These are phyloP conservation scores for Ptiloglossa arizonensis DNA, from an alignment of 1,140 invertebrate genomes.

Conservation along the genomic window DNA sequence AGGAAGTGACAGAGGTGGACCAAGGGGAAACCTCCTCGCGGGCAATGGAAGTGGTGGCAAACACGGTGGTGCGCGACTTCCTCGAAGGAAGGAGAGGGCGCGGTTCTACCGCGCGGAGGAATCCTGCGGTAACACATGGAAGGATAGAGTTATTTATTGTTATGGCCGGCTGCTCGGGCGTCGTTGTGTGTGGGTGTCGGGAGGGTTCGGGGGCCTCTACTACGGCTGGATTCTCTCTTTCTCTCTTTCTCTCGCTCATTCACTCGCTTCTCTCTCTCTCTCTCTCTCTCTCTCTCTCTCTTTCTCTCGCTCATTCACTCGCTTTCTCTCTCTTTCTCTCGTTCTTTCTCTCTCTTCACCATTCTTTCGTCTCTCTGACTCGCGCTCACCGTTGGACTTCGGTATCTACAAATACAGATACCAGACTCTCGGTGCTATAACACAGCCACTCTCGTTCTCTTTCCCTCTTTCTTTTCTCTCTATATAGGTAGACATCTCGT, in stretches of 20 bases:
- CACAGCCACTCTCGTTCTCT: conserved; percentile 61
- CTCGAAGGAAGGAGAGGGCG: conserved; percentile 66
- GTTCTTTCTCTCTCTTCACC: conserved; percentile 31
- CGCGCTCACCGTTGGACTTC: conserved; percentile 51
- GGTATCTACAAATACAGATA: conserved; percentile 78
- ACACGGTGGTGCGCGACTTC: conserved; percentile 69
- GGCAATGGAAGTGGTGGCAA: conserved; percentile 64
- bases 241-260: conserved; percentile 32
- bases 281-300: conserved; percentile 30
- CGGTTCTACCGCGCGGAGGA: conserved; percentile 71
- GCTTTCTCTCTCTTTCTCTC: no score
- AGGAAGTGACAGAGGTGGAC: conserved; percentile 24
- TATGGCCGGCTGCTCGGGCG: conserved; percentile 73
- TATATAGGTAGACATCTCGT: no score
- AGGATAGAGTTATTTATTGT: conserved; percentile 81
- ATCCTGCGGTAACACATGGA: conserved; percentile 78
- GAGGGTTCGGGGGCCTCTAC: conserved; percentile 59
- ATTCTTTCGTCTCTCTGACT: conserved; percentile 54
- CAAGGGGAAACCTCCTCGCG: conserved; percentile 35
- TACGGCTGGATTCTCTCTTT: conserved; percentile 40
- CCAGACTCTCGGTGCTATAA: conserved; percentile 69
- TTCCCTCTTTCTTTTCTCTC: conserved; percentile 6
- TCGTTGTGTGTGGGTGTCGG: conserved; percentile 77
- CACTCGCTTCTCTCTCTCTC: conserved; percentile 20
- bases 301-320: no score